These are phyloP conservation scores for Agrotis puta DNA, from an alignment of 2,888 invertebrate genomes.

Conservation along the genomic window DNA sequence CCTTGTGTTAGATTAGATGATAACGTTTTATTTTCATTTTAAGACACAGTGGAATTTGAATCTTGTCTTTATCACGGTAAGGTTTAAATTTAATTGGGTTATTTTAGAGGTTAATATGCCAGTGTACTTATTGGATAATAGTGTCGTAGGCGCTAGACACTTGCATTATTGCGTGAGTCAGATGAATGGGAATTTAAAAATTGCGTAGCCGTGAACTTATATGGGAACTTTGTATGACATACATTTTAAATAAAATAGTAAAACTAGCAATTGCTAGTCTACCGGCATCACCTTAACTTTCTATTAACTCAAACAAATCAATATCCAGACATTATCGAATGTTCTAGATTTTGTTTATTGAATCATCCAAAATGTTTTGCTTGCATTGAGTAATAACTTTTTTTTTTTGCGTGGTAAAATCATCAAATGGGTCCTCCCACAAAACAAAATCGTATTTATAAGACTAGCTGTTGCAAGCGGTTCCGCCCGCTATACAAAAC, in stretches of 20 bases:
- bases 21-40: conserved; percentile 39
- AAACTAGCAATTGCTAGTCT: too few species aligned
- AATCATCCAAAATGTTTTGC: not conserved
- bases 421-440: too few species aligned
- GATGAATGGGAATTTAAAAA: conserved; percentile 56
- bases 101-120: conserved; percentile 61
- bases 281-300: not conserved
- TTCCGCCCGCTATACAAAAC: too few species aligned
- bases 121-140: conserved; percentile 71
- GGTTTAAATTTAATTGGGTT: conserved; percentile 29
- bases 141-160: conserved; percentile 74
- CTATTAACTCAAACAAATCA: conserved; percentile 36
- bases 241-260: not conserved
- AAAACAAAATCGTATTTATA: too few species aligned
- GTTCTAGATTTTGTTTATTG: conserved; percentile 17
- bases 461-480: too few species aligned
- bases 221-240: conserved; percentile 29
- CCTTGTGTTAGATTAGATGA: conserved; percentile 32
- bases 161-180: conserved; percentile 73
- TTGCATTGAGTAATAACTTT: not conserved
- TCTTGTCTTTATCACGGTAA: not conserved
- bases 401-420: too few species aligned
- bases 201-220: conserved; percentile 48
- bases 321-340: conserved; percentile 22
- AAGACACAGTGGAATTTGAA: not conserved